Conservation (phyloP, 1,140 invertebrate genomes). For the Drosophila novamexicana region DNA sequence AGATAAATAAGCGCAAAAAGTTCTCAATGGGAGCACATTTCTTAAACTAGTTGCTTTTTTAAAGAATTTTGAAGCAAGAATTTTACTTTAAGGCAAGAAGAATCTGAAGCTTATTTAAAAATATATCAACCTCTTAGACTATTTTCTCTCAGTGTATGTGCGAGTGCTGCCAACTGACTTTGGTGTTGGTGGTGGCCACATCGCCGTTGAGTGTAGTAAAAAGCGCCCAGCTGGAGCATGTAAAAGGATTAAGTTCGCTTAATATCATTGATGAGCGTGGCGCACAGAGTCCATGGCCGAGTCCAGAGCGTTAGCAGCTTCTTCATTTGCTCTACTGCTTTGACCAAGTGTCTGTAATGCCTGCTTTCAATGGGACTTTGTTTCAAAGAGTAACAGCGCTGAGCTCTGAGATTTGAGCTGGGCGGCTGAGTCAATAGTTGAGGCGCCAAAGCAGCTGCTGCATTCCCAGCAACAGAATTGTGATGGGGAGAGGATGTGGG, state of each 20-base stretch:
- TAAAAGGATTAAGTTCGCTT: constrained; percentile 81
- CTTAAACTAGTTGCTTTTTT: no score
- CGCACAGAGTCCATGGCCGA: constrained; percentile 12
- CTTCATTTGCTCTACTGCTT: background rate
- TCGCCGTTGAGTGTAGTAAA: constrained; percentile 48
- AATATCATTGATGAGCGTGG: constrained; percentile 78
- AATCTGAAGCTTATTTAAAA: no score
- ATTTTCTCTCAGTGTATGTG: constrained; percentile 1
- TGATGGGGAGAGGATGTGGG: no score
- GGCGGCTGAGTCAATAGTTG: constrained; percentile 49
- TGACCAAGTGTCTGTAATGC: constrained; percentile 43
- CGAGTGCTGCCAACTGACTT: background rate
- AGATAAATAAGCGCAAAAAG: no score
- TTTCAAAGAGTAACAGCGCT: constrained; percentile 43
- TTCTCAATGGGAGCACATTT: no score
- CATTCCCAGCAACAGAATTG: constrained; percentile 32
- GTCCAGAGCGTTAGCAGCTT: constrained; percentile 4
- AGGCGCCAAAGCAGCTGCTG: constrained; percentile 54
- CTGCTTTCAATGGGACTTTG: constrained; percentile 56
- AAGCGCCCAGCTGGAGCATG: constrained; percentile 54
- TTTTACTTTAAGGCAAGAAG: no score
- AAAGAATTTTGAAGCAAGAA: no score
- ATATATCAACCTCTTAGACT: no score
- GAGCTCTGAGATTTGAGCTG: constrained; percentile 55
- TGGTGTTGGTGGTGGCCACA: constrained; percentile 11